Base-by-base conservation (phyloP, 2,888 invertebrate species). In the Schrankia costaestrigalis region DNA sequence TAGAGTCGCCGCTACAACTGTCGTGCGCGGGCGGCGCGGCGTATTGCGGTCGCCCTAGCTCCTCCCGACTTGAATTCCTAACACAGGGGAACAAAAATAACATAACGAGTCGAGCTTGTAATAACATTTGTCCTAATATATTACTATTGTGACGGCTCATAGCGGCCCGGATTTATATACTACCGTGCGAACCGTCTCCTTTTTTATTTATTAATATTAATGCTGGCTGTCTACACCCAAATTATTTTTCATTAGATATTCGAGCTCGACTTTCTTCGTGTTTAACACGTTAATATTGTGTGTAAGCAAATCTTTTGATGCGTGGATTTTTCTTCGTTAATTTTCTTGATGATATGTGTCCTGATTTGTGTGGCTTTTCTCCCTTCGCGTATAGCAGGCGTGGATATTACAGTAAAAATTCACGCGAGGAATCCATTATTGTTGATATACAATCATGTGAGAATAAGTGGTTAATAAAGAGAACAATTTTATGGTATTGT, bases 91-190 rank as follows among this genome's bases (percentile, higher is more conserved):
- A 66, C 77, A 78, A 83, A 85, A 85, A 85, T 85, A 85, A 82
- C 83, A 79, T 74, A 75, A 78, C 75, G 78, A 77, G 75, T 77
- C 66, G 65, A 63, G 80, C 83, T 85, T 83, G 82, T 83, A 83
- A 84, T 80, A 85, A 85, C 82, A 84, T 84, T 82, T 79, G 85
- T 81, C 81, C 81, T 80, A 84, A 83, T 83, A 84, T 83, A 83
- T 82, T 76, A 80, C 77, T 79, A 81, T 82, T 83, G 82, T 83
- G 84, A 82, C 83, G 80, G 70, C 70, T 66, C 66, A 53, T 74
- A 72, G 71, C 78, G 65, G 57, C 59, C 69, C 60, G 73, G 79
- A 82, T 81, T 83, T 83, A 83, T 81, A 66, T 72, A 78, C 70
- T 67, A 62, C 74, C 74, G 76, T 81, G 81, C 73, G 74, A 81